Percentiles rank a stretch among this genome's conserved stretches.
These are phyloP conservation scores for Drosophila nigrodunni DNA, from an alignment of 1,140 invertebrate genomes.

Conservation along the genomic window DNA sequence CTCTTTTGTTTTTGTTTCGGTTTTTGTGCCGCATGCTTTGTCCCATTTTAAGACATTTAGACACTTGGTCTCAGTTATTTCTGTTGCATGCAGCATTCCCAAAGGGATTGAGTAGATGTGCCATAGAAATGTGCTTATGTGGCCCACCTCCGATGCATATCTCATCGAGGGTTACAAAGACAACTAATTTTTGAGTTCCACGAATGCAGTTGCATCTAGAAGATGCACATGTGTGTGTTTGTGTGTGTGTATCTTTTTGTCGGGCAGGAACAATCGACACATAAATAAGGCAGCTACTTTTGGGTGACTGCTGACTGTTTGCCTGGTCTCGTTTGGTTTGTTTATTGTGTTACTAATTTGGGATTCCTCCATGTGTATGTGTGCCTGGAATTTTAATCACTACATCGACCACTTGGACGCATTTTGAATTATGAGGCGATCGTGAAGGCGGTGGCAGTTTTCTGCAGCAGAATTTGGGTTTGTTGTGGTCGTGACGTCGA, in stretches of 20 bases:
- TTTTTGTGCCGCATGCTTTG: slow-evolving; percentile 72
- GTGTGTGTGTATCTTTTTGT: slow-evolving; percentile 21
- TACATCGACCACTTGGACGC: slow-evolving; percentile 58
- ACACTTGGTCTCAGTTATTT: slow-evolving; percentile 51
- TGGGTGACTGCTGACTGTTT: slow-evolving; percentile 52
- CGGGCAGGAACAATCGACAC: slow-evolving; percentile 61
- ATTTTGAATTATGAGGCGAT: slow-evolving; percentile 76
- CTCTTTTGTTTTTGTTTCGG: slow-evolving; percentile 58
- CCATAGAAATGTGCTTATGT: slow-evolving; percentile 48
- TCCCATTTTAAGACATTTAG: slow-evolving; percentile 76
- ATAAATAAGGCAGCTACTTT: slow-evolving; percentile 80
- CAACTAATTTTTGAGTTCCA: slow-evolving; percentile 74
- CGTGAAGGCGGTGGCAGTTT: slow-evolving; percentile 62
- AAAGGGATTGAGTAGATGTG: slow-evolving; percentile 60
- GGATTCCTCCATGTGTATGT: slow-evolving; percentile 67
- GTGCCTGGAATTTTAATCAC: slow-evolving; percentile 77
- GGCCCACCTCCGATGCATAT: slow-evolving; percentile 63
- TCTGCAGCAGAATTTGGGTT: slow-evolving; percentile 62
- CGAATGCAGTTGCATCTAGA: slow-evolving; percentile 73
- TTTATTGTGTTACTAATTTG: slow-evolving; percentile 82
- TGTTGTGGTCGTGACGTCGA: slow-evolving; percentile 48
- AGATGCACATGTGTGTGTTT: slow-evolving; percentile 6
- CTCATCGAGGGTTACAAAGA: slow-evolving; percentile 51
- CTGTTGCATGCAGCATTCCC: slow-evolving; percentile 58
- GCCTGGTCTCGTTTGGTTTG: slow-evolving; percentile 65